Base-by-base conservation (phyloP, 2,797 vertebrate species). In the Hylomyscus alleni region DNA sequence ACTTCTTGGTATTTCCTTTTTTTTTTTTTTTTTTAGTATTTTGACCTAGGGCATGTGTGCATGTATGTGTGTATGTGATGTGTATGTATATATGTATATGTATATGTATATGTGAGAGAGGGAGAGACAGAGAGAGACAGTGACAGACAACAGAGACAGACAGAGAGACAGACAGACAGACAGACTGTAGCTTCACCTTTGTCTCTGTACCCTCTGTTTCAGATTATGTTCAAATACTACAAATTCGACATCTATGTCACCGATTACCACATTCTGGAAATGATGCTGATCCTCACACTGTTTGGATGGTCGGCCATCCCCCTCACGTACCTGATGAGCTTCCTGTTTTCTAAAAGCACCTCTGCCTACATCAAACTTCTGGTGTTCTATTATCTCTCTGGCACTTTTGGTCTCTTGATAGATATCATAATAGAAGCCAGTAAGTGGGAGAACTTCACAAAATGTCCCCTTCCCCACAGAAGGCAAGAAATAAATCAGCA, bases 281-380 rank as follows among this genome's bases (percentile, higher is more conserved):
- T 99, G 50, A 97, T 99, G 98, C 94, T 99, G 97, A 97, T 99
- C 88, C 98, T 99, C 93, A 98, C 99, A 87, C 98, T 99, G 60
- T 99, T 99, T 1, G 99, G 99, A 97, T 99, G 99, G 99, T 99
- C 99, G 24, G 99, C 99, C 54, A 99, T 99, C 93, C 99, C 99
- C n/a, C 99, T 99, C 77, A 99, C 99, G 99, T 99, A 99, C 98
- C 98, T 99, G 93, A 99, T 99, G 97, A 99, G 99, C 98, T 99
- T 99, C 98, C 95, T 99, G 95, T 99, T 99, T 98, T 98, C 99
- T 0, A 98, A 98, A 12, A 99, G 99, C 0, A 99, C 99, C 96
- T 99, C 99, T 0, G 99, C 99, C 90, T 99, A 99, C 98, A 99
- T 99, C 0, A 99, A 99, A 75, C 99, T 99, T 97, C 99, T 99